Evolutionary conservation across 2,113 vertebrate genomes (phyloP), one percentile per base, ranked within the genome.

Genomic region (Leptocoma aspasia): DNA sequence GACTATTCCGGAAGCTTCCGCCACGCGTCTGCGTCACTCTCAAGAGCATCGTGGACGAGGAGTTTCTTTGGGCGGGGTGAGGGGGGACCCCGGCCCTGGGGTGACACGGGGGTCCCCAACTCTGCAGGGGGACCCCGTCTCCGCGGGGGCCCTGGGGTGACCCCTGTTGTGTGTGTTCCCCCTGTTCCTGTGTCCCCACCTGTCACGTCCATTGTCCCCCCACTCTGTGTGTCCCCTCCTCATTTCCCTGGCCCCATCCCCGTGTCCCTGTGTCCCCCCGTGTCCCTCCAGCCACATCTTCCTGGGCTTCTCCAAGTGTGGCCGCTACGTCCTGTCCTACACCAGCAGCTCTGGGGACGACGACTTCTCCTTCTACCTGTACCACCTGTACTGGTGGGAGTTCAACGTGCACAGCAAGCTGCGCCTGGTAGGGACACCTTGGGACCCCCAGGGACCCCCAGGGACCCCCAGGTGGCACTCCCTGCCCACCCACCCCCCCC

Each of bases 311-410:
- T 99, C 98, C 47, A 99, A 99, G 97, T 99, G 99, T 1, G 99
- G 99, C 33, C 98, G 99, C 70, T 99, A 99, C 4, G 98, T 99
- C 33, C 97, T 99, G n/a, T 99, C 99, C 64, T 99, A 99, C 96
- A 99, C 99, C 73, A 99, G 99, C 71, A 98, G 98, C 96, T 98
- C 98, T 6, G 98, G 98, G 13, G 99, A 99, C 3, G 99, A 99
- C 0, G 99, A 99, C 72, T 98, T 98, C 86, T 99, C 98, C 79
- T 99, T 99, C 97, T 99, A 99, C 87, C 98, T 98, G 37, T 99
- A 99, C 86, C 98, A 99, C 95, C 98, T 99, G 10, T 99, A 99
- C 91, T 99, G 99, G 99, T 99, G 99, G 99, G 98, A 99, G 92
- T 99, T 99, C 97, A 99, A 99, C 92, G 97, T 99, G 16, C 99